Evolutionary conservation across 2,888 invertebrate species (phyloP).

Genomic region (Folsomia manolachei): DNA sequence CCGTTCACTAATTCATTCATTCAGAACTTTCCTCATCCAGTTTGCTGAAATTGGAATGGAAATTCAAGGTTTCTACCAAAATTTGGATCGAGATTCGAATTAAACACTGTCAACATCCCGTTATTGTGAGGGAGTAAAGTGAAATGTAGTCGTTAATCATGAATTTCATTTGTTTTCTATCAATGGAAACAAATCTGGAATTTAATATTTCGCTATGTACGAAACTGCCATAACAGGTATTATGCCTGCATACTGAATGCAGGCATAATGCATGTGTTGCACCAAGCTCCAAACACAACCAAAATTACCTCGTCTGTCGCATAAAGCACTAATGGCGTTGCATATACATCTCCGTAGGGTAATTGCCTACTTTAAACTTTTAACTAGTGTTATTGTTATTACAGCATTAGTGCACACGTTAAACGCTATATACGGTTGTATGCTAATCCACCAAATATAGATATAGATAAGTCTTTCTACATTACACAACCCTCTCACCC

Average conservation of each 20-base stretch:
- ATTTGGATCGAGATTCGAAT: constrained; percentile 12
- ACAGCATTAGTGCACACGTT: constrained; percentile 1
- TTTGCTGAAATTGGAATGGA: too few relatives aligned
- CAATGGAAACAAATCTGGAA: neutral
- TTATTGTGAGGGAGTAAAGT: neutral
- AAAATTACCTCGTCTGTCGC: neutral
- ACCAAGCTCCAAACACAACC: too few relatives aligned
- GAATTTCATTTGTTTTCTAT: constrained; percentile 17
- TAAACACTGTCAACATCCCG: constrained; percentile 24
- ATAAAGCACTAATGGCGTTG: too few relatives aligned
- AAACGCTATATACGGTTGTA: neutral
- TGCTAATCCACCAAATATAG: too few relatives aligned
- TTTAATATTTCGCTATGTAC: too few relatives aligned
- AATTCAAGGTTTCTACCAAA: neutral
- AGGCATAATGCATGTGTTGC: neutral
- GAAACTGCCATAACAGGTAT: too few relatives aligned
- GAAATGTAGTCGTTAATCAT: constrained; percentile 17
- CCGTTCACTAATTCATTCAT: neutral
- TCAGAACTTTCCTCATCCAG: neutral
- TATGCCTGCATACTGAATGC: too few relatives aligned
- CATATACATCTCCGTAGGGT: neutral
- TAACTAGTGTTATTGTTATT: constrained; percentile 6
- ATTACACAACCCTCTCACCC: too few relatives aligned
- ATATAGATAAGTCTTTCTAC: too few relatives aligned
- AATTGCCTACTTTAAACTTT: constrained; percentile 6